These are phyloP conservation scores for Calyptomena viridis DNA, from an alignment of 2,113 vertebrate genomes.

Conservation along the genomic window DNA sequence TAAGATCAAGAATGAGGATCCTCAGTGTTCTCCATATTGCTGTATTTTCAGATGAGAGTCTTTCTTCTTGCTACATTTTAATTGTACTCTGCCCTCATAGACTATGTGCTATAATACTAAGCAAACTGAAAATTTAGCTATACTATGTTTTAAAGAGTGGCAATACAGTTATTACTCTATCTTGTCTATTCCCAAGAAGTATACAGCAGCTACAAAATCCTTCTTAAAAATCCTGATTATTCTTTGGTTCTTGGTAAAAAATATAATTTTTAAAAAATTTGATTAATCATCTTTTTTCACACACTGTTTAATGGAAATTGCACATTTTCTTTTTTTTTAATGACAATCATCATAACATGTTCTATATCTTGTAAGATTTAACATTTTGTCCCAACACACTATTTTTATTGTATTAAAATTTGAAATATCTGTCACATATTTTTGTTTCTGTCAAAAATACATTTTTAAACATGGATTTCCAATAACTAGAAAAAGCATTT, in stretches of 20 bases:
- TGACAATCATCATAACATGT: not conserved
- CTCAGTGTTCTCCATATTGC: not conserved
- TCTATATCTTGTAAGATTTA: not conserved
- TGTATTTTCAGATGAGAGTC: not conserved
- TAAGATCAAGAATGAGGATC: not conserved
- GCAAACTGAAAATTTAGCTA: not conserved
- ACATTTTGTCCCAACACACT: not conserved
- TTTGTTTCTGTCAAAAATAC: not conserved
- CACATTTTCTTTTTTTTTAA: not conserved
- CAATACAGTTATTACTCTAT: not conserved
- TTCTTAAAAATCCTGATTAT: not conserved
- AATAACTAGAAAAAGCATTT: not conserved
- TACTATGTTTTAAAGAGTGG: not conserved
- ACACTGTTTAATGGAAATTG: not conserved
- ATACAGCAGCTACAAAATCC: not conserved
- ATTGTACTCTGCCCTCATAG: not conserved
- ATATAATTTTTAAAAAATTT: rapidly evolving
- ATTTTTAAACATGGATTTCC: not conserved
- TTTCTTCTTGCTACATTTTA: not conserved
- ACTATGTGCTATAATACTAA: not conserved
- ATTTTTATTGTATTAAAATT: not conserved
- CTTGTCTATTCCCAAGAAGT: not conserved
- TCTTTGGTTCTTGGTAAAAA: not conserved
- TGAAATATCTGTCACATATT: not conserved
- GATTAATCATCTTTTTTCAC: not conserved